Evolutionary conservation across 2,888 invertebrate species (phyloP).

Genomic region (Agapostemon virescens): DNA sequence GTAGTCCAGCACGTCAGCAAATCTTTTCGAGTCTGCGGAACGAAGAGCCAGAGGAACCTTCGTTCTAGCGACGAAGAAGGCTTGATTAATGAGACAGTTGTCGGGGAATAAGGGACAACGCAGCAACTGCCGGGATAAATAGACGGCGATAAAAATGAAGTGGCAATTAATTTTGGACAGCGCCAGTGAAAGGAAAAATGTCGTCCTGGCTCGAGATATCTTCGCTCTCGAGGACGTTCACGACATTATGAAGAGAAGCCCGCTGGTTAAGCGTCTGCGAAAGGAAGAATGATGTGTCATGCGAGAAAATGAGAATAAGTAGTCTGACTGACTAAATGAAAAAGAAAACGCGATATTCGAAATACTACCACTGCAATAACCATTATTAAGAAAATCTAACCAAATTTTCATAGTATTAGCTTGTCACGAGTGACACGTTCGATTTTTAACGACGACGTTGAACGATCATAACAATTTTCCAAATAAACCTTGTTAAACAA

Average conservation of each 20-base stretch:
- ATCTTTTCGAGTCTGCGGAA: slow-evolving; percentile 56
- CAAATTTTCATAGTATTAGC: no score
- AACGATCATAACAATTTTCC: no score
- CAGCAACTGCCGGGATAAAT: slow-evolving; percentile 73
- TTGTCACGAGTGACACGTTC: no score
- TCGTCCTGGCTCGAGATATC: slow-evolving; percentile 56
- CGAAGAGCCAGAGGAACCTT: slow-evolving; percentile 41
- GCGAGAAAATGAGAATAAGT: slow-evolving; percentile 54
- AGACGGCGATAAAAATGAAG: slow-evolving; percentile 76
- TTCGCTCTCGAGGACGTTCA: slow-evolving; percentile 63
- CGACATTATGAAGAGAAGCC: slow-evolving; percentile 69
- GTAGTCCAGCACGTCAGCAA: slow-evolving; percentile 53
- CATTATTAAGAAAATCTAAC: no score
- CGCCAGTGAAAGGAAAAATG: slow-evolving; percentile 62
- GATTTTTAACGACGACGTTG: no score
- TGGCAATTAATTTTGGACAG: slow-evolving; percentile 76
- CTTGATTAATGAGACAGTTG: slow-evolving; percentile 74
- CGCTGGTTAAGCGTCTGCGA: slow-evolving; percentile 54
- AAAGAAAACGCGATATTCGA: background rate
- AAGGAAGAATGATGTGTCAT: slow-evolving; percentile 58
- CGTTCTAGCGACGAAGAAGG: slow-evolving; percentile 61
- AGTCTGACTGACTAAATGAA: slow-evolving; percentile 37
- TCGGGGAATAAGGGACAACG: slow-evolving; percentile 70
- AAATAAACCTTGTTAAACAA: no score
- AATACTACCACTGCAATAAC: background rate